Evolutionary conservation across 2,888 invertebrate genomes (phyloP).

Genomic region (Xylota sylvarum): DNA sequence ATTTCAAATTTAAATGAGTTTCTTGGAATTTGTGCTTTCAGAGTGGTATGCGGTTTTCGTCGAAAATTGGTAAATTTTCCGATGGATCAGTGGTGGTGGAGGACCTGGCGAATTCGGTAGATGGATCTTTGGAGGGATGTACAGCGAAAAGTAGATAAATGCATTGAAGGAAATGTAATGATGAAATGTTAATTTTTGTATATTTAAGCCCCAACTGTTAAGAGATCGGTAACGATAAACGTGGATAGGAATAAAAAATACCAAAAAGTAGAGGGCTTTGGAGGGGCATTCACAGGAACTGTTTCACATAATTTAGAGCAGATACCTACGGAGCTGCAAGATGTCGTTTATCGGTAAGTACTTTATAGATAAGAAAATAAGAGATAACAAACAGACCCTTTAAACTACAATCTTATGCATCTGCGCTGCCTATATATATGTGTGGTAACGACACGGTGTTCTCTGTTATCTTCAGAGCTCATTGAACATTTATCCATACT

Average conservation of each 20-base stretch:
- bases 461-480: no score
- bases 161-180: not conserved
- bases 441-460: no score
- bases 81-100: constrained; percentile 67
- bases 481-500: no score
- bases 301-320: constrained; percentile 83
- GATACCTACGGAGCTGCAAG: constrained; percentile 79
- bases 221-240: constrained; percentile 2
- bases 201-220: constrained; percentile 12
- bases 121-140: not conserved
- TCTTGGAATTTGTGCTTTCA: constrained; percentile 72
- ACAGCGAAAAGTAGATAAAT: constrained; percentile 5
- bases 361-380: no score
- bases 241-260: constrained; percentile 81
- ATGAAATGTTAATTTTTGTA: not conserved
- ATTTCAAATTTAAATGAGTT: constrained; percentile 4
- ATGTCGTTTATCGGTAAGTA: constrained; percentile 81
- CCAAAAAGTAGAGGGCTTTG: constrained; percentile 93
- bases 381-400: no score
- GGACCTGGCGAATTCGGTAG: not conserved
- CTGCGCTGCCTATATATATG: no score
- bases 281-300: constrained; percentile 93
- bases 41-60: constrained; percentile 86
- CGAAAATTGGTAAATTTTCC: constrained; percentile 83
- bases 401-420: no score